Evolutionary conservation across 2,888 invertebrate species (phyloP), one percentile per base, ranked within the genome.

Genomic region (Blera fallax): DNA sequence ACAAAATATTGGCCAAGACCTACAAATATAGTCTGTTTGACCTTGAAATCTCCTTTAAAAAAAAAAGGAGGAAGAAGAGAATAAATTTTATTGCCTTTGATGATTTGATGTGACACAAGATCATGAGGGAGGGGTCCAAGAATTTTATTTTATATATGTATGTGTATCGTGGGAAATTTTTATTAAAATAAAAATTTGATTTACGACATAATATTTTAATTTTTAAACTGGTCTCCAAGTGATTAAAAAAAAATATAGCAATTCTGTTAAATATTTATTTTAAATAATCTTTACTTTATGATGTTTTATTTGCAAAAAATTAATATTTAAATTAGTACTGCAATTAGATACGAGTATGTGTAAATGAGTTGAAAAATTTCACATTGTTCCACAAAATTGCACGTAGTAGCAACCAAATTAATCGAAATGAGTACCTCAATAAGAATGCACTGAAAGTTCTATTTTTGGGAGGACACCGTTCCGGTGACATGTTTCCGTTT

Each of bases 401-500:
- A 54, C 62, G 14, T 48, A 18, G 50, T 58, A 45, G 14, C 45
- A 11, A 32, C 29, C 37, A 58, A 32, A 27, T 60, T 45, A 60
- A 74, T 80, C 32, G 58, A 67, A 80, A 67, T 74, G 60, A 73
- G 16, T 60, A 58, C 34, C 40, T 32, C 62, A 56, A 14, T 52
- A 72, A 67, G 67, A 83, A 83, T 83, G 78, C 78, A 82, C 29
- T 52, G 65, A n/a, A 50, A 18, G 10, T 40, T 84, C 80, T 84
- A 84, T 84, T 84, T 84, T 80, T 58, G 74, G 79, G 29, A 18
- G 45, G 14, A 64, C 72, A 65, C 64, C 84, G 84, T 84, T 84
- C 84, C 84, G 84, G 84, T 84, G 80, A 84, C 80, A 84, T 64
- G 76, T 80, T 84, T 80, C 69, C 84, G 69, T 76, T 76, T 69